Evolutionary conservation across 2,888 invertebrate genomes (phyloP).

Genomic region (Polymixis lichenea): DNA sequence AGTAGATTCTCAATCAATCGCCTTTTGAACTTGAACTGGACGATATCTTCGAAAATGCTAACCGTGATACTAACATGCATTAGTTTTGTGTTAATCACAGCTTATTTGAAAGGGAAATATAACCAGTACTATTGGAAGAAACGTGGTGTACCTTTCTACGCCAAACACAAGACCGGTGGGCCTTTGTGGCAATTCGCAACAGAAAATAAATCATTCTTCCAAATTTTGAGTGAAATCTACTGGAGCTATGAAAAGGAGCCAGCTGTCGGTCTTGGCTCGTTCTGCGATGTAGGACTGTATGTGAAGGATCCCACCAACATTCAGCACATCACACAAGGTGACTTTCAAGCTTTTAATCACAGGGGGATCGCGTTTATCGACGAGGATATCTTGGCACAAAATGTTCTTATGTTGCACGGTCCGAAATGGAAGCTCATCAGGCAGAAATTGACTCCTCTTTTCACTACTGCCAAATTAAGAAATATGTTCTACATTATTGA

Average conservation of each 20-base stretch:
- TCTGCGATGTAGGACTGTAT: constrained; percentile 67
- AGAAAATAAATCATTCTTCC: constrained; percentile 71
- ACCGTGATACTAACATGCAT: constrained; percentile 27
- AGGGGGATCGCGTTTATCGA: constrained; percentile 72
- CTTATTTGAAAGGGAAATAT: constrained; percentile 70
- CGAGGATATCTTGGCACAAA: constrained; percentile 74
- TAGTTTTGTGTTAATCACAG: constrained; percentile 47
- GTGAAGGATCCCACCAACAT: constrained; percentile 74
- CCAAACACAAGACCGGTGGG: constrained; percentile 72
- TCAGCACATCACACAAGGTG: constrained; percentile 71
- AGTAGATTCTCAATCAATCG: constrained; percentile 22
- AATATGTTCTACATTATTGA: constrained; percentile 82
- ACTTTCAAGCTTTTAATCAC: constrained; percentile 75
- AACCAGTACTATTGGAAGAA: constrained; percentile 79
- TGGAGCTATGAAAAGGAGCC: constrained; percentile 73
- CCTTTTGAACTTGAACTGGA: constrained; percentile 1
- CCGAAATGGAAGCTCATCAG: constrained; percentile 81
- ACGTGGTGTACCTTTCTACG: constrained; percentile 75
- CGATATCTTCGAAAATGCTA: constrained; percentile 44
- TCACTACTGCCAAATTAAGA: constrained; percentile 80
- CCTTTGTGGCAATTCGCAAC: constrained; percentile 73
- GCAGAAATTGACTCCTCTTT: constrained; percentile 80
- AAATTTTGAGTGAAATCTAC: constrained; percentile 74
- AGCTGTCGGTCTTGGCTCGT: constrained; percentile 73
- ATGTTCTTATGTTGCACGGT: constrained; percentile 74